Evolutionary conservation across 2,797 vertebrate genomes (phyloP).

Genomic region (Catharus ustulatus): DNA sequence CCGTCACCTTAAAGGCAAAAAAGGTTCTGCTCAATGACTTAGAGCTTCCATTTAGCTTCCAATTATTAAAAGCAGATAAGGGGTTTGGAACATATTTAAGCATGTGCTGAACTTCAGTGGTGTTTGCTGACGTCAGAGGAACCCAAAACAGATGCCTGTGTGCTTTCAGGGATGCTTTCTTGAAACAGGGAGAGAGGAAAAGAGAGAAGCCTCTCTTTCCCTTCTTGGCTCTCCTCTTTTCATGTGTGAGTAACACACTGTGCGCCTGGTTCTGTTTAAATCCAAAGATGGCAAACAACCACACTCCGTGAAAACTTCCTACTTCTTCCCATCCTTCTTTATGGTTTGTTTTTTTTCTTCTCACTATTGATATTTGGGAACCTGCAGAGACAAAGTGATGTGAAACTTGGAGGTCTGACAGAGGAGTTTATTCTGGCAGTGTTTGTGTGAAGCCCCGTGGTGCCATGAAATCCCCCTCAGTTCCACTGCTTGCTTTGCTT

Average conservation of each 20-base stretch:
- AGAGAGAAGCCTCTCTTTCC: neutral
- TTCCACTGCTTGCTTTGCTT: constrained; percentile 13
- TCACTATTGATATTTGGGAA: constrained; percentile 26
- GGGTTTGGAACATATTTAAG: neutral
- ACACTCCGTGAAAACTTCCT: constrained; percentile 18
- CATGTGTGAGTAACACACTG: constrained; percentile 17
- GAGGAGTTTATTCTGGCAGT: neutral
- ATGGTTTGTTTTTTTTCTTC: neutral
- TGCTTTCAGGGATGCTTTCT: constrained; percentile 25
- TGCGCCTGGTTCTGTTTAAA: constrained; percentile 37
- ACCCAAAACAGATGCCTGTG: constrained; percentile 1
- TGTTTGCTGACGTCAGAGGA: constrained; percentile 41
- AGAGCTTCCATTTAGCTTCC: neutral
- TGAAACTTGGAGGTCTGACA: neutral
- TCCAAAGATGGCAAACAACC: constrained; percentile 18
- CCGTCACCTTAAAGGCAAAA: neutral
- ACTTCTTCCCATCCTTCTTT: constrained; percentile 14
- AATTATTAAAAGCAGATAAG: constrained; percentile 45
- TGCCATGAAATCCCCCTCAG: neutral
- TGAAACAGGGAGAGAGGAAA: neutral
- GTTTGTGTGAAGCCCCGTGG: constrained; percentile 21
- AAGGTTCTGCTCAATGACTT: neutral
- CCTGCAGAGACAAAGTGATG: constrained; percentile 38
- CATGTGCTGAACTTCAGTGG: constrained; percentile 3
- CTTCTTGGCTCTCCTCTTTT: constrained; percentile 8